phyloP scores from a whole-genome alignment of 2,113 vertebrate species.

The Etheostoma cragini region DNA sequence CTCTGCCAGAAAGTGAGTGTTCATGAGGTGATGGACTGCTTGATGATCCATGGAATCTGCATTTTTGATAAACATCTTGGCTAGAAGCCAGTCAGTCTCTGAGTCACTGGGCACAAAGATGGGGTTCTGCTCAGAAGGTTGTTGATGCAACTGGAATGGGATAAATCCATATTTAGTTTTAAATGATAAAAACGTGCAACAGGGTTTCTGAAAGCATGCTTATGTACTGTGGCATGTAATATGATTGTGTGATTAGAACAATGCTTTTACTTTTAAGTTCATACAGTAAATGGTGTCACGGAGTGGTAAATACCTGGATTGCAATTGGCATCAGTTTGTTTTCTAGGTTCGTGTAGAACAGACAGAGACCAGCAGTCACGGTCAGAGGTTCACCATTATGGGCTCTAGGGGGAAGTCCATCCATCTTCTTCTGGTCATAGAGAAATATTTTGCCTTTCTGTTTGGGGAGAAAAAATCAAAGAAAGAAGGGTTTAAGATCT shows the following conservation, averaged over 20 bases:
- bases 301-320: conserved; percentile 79
- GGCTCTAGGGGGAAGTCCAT: conserved; percentile 67
- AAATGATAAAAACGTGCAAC: background rate
- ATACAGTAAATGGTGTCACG: background rate
- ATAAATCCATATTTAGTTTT: background rate
- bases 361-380: conserved; percentile 76
- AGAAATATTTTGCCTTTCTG: conserved; percentile 88
- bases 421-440: conserved; percentile 82
- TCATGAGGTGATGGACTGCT: conserved; percentile 76
- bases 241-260: background rate
- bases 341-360: conserved; percentile 76
- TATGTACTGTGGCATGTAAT: background rate
- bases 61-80: conserved; percentile 83
- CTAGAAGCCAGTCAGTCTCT: conserved; percentile 83
- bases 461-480: background rate
- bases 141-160: conserved; percentile 62
- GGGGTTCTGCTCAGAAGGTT: conserved; percentile 65
- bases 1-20: conserved; percentile 80
- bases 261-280: background rate
- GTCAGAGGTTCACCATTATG: conserved; percentile 59
- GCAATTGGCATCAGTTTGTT: conserved; percentile 82
- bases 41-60: conserved; percentile 76
- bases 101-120: conserved; percentile 84
- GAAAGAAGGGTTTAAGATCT: background rate
- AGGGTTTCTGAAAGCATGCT: background rate